These are phyloP conservation scores for Lithobates pipiens DNA, from an alignment of 2,797 vertebrate genomes.

Conservation along the genomic window DNA sequence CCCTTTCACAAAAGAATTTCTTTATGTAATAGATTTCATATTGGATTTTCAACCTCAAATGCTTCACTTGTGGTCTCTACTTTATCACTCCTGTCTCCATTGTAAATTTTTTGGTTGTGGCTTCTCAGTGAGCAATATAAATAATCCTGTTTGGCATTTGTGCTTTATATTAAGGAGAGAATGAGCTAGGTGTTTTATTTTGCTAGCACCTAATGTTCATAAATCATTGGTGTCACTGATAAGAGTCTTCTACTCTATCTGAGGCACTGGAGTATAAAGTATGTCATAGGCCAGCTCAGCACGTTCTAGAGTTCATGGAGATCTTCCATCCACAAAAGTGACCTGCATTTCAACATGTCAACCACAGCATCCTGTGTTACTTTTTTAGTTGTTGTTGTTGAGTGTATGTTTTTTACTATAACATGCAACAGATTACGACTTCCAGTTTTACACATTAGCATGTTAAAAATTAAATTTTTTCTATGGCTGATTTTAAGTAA, in stretches of 20 bases:
- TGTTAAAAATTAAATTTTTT: not conserved
- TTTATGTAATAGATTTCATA: conserved; percentile 71
- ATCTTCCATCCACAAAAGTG: conserved; percentile 7
- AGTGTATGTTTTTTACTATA: not conserved
- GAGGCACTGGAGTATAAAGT: not conserved
- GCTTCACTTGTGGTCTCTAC: conserved; percentile 66
- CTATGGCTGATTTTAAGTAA: not conserved
- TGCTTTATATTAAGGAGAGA: conserved; percentile 45
- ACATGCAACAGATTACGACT: not conserved
- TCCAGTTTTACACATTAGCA: not conserved
- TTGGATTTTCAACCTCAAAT: conserved; percentile 69
- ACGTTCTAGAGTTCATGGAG: conserved; percentile 37
- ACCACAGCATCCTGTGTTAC: not conserved
- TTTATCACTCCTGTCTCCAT: conserved; percentile 55
- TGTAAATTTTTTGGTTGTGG: conserved; percentile 48
- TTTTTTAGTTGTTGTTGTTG: conserved; percentile 1
- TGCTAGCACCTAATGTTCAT: conserved; percentile 28
- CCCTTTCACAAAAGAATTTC: conserved; percentile 72
- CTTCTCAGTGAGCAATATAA: conserved; percentile 50
- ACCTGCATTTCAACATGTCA: conserved; percentile 35
- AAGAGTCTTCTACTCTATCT: conserved; percentile 12
- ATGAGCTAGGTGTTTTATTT: conserved; percentile 52
- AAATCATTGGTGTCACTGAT: conserved; percentile 45
- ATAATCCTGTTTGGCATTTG: conserved; percentile 51
- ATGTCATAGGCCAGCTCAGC: conserved; percentile 46